Evolutionary conservation across 2,797 vertebrate species (phyloP), one percentile per base, ranked within the genome.

Genomic region (Lagocephalus sceleratus): DNA sequence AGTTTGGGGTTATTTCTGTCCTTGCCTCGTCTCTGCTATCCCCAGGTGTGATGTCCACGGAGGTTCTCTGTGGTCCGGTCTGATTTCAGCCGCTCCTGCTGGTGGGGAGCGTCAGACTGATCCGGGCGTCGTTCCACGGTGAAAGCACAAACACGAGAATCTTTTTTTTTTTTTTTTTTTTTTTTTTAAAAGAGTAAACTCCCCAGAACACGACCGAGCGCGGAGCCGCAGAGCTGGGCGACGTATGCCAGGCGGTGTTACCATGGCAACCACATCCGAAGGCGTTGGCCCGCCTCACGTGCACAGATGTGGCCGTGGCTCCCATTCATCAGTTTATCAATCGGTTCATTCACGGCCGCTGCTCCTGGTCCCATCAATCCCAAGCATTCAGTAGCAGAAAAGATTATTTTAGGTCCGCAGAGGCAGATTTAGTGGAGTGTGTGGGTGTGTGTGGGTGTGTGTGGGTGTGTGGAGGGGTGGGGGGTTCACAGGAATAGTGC

Each of bases 1-100:
- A 82, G 61, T 50, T 45, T 1, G 4, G 46, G 57, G 56, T 70
- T 87, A 85, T 88, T 88, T 87, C 83, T 79, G 85, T 41, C 65
- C 14, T 46, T 11, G 19, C 6, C 2, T 59, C 57, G 51, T 49
- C 4, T 56, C 19, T 59, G 63, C 52, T 59, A 63, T 66, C 51
- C 62, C 44, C 44, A 63, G 47, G 29, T 40, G 43, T 63, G 68
- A 73, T 47, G 45, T 14, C 52, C n/a, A 10, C 54, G 22, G 6
- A 10, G 16, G 44, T 63, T 26, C 43, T 57, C 51, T 41, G 15
- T 14, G n/a, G n/a, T n/a, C n/a, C n/a, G n/a, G n/a, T 61, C 47
- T 76, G 60, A 71, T 71, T 70, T 19, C 19, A 15, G 14, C 53
- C 29, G 5, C 1, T 4, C 21, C 25, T 7, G 2, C 3, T n/a